A percentile compares a stretch with the other conserved stretches of the same genome.
Conservation (phyloP, 2,888 invertebrate genomes). For the Aplocera efformata region DNA sequence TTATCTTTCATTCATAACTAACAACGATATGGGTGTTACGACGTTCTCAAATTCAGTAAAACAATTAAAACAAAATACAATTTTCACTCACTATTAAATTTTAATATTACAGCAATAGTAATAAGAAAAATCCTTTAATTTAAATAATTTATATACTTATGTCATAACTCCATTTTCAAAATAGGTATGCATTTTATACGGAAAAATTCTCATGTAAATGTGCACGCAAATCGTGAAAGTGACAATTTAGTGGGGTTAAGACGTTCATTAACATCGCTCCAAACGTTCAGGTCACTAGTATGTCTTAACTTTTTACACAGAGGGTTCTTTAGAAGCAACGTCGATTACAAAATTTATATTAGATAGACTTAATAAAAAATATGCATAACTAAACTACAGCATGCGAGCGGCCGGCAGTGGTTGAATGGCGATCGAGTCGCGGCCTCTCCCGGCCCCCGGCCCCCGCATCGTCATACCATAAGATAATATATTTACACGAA, state of each 20-base stretch:
- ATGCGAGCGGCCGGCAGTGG: slow-evolving; percentile 31
- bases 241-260: slow-evolving; percentile 76
- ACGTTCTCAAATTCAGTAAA: slow-evolving; percentile 79
- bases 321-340: slow-evolving; percentile 78
- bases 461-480: slow-evolving; percentile 66
- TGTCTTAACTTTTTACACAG: slow-evolving; percentile 78
- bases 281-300: slow-evolving; percentile 80
- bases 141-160: slow-evolving; percentile 72
- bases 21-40: slow-evolving; percentile 81
- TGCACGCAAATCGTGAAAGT: slow-evolving; percentile 76
- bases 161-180: slow-evolving; percentile 72
- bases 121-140: slow-evolving; percentile 70
- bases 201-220: slow-evolving; percentile 68
- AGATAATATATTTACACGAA: slow-evolving; percentile 79
- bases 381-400: slow-evolving; percentile 76
- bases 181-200: slow-evolving; percentile 60
- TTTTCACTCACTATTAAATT: slow-evolving; percentile 79
- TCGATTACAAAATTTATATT: slow-evolving; percentile 79
- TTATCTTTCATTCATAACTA: slow-evolving; percentile 81
- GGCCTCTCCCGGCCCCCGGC: slow-evolving; percentile 27
- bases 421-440: slow-evolving; percentile 22
- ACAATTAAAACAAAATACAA: slow-evolving; percentile 79
- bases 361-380: slow-evolving; percentile 79
- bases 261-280: slow-evolving; percentile 71
- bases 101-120: slow-evolving; percentile 78